phyloP scores from a whole-genome alignment of 2,888 invertebrate genomes.

The Pristionchus japonicus region DNA sequence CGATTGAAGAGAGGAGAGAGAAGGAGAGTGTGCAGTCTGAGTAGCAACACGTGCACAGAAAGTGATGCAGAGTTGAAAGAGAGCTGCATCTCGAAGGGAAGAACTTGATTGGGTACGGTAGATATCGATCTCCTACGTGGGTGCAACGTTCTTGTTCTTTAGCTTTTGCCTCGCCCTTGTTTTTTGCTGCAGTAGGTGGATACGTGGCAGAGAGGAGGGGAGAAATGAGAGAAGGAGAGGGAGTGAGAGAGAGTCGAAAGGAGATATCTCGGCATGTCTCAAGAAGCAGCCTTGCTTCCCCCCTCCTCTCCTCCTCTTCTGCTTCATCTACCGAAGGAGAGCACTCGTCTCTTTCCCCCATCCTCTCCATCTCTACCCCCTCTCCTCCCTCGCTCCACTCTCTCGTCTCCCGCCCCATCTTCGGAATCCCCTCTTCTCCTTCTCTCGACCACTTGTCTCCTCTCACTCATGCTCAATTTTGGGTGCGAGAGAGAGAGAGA shows the following conservation, averaged over 20 bases:
- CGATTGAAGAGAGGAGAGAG: not conserved
- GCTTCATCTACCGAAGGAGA: not conserved
- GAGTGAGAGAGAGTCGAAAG: not conserved
- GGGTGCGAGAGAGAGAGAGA: not conserved
- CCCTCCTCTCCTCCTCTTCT: not conserved
- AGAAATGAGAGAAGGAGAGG: not conserved
- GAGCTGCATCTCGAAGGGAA: not conserved
- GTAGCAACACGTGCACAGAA: constrained; percentile 35
- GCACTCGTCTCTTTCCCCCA: not conserved
- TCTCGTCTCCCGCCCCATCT: not conserved
- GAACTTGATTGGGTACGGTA: not conserved
- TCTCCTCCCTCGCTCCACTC: not conserved
- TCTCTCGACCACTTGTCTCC: constrained; percentile 9
- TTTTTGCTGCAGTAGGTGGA: constrained; percentile 12
- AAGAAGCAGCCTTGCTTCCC: constrained; percentile 28
- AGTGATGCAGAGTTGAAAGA: not conserved
- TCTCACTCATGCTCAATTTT: not conserved
- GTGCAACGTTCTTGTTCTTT: not conserved
- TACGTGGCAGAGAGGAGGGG: not conserved
- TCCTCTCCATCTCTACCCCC: not conserved
- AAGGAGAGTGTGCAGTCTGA: constrained; percentile 9
- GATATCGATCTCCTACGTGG: not conserved
- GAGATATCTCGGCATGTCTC: constrained; percentile 21
- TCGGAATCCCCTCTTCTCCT: not conserved
- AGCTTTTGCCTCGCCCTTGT: not conserved